phyloP scores from a whole-genome alignment of 2,113 vertebrate species.

The Scophthalmus maximus region DNA sequence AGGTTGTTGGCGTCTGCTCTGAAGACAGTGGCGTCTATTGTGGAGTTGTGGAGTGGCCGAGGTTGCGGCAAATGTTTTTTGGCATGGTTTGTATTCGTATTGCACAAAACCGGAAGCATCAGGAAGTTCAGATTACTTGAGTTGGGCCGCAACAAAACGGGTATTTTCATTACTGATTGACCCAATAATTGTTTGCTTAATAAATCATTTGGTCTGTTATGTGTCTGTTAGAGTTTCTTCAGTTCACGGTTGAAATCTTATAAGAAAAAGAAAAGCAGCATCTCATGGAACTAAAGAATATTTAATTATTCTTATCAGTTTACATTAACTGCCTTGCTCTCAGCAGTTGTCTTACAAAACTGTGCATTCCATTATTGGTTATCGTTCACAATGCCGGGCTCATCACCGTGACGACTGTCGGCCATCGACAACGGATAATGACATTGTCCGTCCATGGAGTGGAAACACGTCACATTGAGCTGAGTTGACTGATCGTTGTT shows the following conservation, averaged over 20 bases:
- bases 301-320: too few species aligned
- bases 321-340: too few species aligned
- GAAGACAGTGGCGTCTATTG: background rate
- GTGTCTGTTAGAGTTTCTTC: too few species aligned
- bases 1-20: constrained; percentile 28
- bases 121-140: background rate
- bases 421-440: background rate
- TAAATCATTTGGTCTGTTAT: too few species aligned
- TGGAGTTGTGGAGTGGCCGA: background rate
- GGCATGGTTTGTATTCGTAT: background rate
- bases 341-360: too few species aligned
- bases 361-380: too few species aligned
- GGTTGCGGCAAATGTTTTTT: background rate
- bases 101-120: background rate
- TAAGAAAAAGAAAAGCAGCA: too few species aligned
- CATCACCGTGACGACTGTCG: too few species aligned
- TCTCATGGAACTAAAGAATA: too few species aligned
- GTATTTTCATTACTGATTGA: background rate
- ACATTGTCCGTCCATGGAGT: too few species aligned
- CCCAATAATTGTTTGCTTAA: too few species aligned
- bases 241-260: background rate
- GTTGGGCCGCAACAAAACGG: background rate
- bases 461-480: background rate
- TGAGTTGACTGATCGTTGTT: background rate
- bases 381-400: too few species aligned